phyloP scores from a whole-genome alignment of 2,888 invertebrate species.

The Argyresthia goedartella region DNA sequence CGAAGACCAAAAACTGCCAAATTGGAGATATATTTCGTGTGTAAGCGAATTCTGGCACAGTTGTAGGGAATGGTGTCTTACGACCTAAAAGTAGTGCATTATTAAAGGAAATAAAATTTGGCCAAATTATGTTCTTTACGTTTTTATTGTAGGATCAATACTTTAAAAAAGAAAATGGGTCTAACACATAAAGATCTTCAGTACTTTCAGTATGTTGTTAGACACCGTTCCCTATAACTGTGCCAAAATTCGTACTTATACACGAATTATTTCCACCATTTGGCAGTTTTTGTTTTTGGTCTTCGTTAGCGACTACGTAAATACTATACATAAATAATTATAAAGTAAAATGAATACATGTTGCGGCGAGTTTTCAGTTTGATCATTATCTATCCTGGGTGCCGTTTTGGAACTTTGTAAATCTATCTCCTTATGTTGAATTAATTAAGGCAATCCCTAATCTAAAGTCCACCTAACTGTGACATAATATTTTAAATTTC shows the following conservation, averaged over 20 bases:
- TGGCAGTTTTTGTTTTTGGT: too few species aligned
- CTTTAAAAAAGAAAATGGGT: too few species aligned
- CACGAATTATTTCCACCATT: too few species aligned
- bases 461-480: neutral
- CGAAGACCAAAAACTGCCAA: neutral
- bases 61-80: neutral
- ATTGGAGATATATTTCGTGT: neutral
- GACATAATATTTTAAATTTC: neutral
- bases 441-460: neutral
- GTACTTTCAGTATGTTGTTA: too few species aligned
- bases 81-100: neutral
- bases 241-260: too few species aligned
- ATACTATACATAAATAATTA: too few species aligned
- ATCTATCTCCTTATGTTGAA: neutral
- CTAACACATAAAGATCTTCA: too few species aligned
- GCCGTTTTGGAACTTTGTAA: neutral
- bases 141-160: too few species aligned
- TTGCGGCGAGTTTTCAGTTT: neutral
- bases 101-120: neutral
- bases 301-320: too few species aligned
- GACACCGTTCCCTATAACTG: too few species aligned
- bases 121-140: too few species aligned
- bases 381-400: neutral
- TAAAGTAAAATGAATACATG: too few species aligned
- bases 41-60: neutral